phyloP scores from a whole-genome alignment of 2,888 invertebrate genomes.

The Crossocerus cetratus region DNA sequence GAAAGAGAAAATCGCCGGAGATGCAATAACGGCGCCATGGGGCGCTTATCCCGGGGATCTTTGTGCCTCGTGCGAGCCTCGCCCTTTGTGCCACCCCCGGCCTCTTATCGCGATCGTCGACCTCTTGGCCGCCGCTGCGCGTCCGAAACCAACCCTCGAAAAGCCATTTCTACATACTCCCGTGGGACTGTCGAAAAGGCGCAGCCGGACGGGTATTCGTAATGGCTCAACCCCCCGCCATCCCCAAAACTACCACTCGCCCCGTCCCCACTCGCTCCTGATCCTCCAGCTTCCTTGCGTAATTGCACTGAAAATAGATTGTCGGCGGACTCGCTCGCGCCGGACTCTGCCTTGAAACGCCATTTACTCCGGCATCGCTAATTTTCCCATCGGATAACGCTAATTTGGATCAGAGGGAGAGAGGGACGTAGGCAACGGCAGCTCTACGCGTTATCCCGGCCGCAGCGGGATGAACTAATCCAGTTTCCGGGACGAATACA shows the following conservation, averaged over 20 bases:
- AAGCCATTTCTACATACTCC: constrained; percentile 48
- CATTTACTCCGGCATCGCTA: too few species aligned
- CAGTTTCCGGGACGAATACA: not conserved
- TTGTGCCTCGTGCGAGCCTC: constrained; percentile 59
- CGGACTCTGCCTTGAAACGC: too few species aligned
- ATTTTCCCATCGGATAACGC: too few species aligned
- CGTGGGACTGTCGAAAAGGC: constrained; percentile 52
- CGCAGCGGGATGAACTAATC: too few species aligned
- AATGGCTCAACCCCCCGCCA: constrained; percentile 24
- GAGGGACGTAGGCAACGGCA: too few species aligned
- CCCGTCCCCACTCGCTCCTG: too few species aligned
- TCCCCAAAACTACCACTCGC: too few species aligned
- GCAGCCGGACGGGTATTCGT: constrained; percentile 42
- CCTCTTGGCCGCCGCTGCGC: constrained; percentile 53
- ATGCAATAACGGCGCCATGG: constrained; percentile 58
- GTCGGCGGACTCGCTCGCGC: constrained; percentile 6
- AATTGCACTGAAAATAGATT: constrained; percentile 36
- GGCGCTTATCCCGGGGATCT: constrained; percentile 64
- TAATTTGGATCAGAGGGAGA: too few species aligned
- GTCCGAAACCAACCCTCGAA: constrained; percentile 52
- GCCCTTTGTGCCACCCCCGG: constrained; percentile 57
- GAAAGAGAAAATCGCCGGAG: constrained; percentile 47
- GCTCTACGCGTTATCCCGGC: too few species aligned
- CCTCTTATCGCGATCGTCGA: constrained; percentile 61
- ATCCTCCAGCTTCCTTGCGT: constrained; percentile 9